Conservation (phyloP, 2,113 vertebrate species). For the Alouatta palliata region DNA sequence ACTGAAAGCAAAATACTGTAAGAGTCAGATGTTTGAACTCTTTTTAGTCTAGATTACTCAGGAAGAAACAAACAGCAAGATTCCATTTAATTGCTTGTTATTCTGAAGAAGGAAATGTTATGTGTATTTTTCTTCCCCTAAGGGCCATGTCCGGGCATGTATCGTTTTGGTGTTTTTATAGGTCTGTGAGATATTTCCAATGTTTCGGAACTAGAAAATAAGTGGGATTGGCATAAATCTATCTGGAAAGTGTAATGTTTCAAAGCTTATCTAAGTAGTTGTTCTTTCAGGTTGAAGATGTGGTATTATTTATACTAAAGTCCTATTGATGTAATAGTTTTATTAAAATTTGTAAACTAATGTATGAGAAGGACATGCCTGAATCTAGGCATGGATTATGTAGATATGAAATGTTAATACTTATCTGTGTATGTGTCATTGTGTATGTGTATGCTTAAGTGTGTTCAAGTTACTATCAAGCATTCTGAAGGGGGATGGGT, state of each 20-base stretch:
- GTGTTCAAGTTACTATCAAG: background rate
- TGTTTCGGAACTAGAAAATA: conserved; percentile 41
- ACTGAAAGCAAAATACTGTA: conserved; percentile 23
- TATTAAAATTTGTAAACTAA: background rate
- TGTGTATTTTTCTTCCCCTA: conserved; percentile 57
- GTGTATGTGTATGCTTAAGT: background rate
- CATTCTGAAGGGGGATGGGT: background rate
- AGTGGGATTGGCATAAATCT: background rate
- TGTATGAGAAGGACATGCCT: background rate
- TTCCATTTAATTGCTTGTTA: conserved; percentile 73
- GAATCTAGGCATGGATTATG: background rate
- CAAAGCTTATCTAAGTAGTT: conserved; percentile 19
- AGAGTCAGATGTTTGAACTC: conserved; percentile 64
- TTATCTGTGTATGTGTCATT: background rate
- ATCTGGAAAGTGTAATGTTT: background rate
- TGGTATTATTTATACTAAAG: background rate
- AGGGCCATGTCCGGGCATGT: conserved; percentile 20
- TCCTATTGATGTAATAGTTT: background rate
- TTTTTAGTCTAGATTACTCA: conserved; percentile 70
- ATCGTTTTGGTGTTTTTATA: conserved; percentile 54
- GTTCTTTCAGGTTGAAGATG: conserved; percentile 17
- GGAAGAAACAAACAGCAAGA: conserved; percentile 68
- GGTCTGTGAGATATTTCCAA: conserved; percentile 22
- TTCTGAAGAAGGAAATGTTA: conserved; percentile 74
- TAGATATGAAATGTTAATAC: background rate